A percentile compares a stretch with the other conserved stretches of the same genome.
These are phyloP conservation scores for Lypha dubia DNA, from an alignment of 2,888 invertebrate species.

Conservation along the genomic window DNA sequence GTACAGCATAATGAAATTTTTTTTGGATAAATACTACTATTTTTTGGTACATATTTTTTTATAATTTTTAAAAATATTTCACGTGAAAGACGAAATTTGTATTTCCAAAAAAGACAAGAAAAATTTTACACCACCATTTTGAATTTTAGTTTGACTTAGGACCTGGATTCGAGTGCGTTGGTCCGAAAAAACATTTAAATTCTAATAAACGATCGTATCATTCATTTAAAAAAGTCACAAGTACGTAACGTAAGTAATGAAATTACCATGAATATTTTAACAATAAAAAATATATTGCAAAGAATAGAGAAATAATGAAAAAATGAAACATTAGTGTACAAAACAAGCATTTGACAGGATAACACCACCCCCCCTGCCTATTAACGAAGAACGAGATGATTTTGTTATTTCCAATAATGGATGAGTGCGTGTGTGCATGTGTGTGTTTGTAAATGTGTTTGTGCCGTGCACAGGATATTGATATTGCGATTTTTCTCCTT, in stretches of 20 bases:
- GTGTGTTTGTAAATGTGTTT: slow-evolving; percentile 35
- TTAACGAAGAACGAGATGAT: slow-evolving; percentile 58
- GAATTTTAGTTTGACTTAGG: no score
- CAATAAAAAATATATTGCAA: slow-evolving; percentile 53
- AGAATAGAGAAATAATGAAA: slow-evolving; percentile 33
- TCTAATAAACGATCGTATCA: not conserved
- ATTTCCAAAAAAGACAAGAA: no score
- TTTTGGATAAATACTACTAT: no score
- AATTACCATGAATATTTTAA: slow-evolving; percentile 73
- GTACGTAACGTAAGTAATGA: slow-evolving; percentile 67
- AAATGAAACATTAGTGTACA: slow-evolving; percentile 65
- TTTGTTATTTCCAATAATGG: slow-evolving; percentile 19
- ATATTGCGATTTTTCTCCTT: slow-evolving; percentile 70
- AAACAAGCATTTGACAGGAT: slow-evolving; percentile 62
- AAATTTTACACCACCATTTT: no score
- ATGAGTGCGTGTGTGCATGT: slow-evolving; percentile 4
- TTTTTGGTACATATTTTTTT: no score
- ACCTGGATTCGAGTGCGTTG: no score
- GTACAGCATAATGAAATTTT: no score
- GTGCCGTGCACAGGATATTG: slow-evolving; percentile 73
- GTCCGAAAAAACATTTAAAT: no score
- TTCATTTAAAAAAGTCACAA: slow-evolving; percentile 45
- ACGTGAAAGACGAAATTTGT: no score
- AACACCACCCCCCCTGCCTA: slow-evolving; percentile 53
- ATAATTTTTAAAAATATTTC: no score